Conservation (phyloP, 2,113 vertebrate genomes). For the Albula glossodonta region DNA sequence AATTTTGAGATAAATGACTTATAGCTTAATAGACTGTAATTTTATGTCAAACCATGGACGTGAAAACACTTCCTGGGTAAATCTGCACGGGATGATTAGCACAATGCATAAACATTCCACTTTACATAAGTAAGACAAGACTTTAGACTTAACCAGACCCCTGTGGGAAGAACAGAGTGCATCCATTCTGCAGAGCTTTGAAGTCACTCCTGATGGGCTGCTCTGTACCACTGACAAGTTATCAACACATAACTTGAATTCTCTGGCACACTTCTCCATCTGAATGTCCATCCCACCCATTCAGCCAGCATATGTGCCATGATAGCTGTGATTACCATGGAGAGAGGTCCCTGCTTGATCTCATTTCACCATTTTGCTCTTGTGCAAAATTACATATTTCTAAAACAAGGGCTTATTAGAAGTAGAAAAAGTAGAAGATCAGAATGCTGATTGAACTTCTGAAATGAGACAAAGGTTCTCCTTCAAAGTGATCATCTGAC, state of each 20-base stretch:
- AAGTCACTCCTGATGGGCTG: neutral
- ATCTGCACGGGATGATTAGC: neutral
- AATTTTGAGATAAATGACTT: too few species aligned
- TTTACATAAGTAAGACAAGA: constrained; percentile 19
- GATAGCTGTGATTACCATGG: neutral
- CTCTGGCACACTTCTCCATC: constrained; percentile 34
- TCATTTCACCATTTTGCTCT: neutral
- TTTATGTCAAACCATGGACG: neutral
- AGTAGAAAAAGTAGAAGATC: neutral
- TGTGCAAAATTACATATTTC: neutral
- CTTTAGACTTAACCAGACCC: neutral
- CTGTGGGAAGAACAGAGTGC: neutral
- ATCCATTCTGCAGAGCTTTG: neutral
- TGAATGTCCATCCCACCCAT: constrained; percentile 12
- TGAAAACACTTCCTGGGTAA: neutral
- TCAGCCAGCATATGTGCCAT: constrained; percentile 13
- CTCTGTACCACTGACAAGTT: constrained; percentile 21
- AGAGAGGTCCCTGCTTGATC: neutral
- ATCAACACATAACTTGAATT: constrained; percentile 51
- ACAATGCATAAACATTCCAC: constrained; percentile 1
- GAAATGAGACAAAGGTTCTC: neutral
- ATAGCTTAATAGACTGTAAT: neutral
- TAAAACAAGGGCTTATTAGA: neutral
- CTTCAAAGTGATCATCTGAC: neutral
- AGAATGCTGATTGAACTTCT: neutral